Evolutionary conservation across 2,113 vertebrate genomes (phyloP), one percentile per base, ranked within the genome.

Genomic region (Neopipo cinnamomea): DNA sequence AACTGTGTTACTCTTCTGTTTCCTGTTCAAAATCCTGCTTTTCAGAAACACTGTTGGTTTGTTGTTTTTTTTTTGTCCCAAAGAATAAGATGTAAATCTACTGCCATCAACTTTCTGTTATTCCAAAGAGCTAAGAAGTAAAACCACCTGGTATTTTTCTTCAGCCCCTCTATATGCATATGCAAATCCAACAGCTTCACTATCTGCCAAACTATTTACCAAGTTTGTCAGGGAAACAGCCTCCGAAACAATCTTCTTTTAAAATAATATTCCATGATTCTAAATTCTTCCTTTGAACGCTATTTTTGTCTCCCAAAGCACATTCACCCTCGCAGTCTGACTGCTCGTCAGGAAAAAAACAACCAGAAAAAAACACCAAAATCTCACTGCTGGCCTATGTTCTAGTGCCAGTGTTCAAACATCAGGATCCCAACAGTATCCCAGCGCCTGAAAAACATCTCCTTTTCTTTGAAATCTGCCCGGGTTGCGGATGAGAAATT

Each of bases 141-240:
- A 96, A 93, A 93, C 88, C 95, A 94, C 91, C 93, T 94, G 96
- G 88, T 95, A 97, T 95, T 96, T 95, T 96, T 92, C 88, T 95
- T 84, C 85, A 65, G 66, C 0, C 76, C 83, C 83, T 91, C 70
- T 93, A 92, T 67, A 86, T 95, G 92, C 96, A 93, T 96, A 95
- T 94, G 95, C 86, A 96, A 95, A 97, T 97, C 76, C 89, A 89
- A 92, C 83, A 89, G 86, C 95, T 94, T 93, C 67, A 85, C 41
- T 85, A 91, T 95, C 91, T 96, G 95, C 95, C 96, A 96, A 96
- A 93, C 80, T 95, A 94, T 96, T 97, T 96, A 95, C 92, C 70
- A 46, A 91, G 91, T 94, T 97, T 91, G 88, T 96, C 93, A 96
- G 92, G 91, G 70, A 96, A 96, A 94, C 91, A 88, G 91, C 83